Conservation (phyloP, 2,113 vertebrate species). For the Chamaetylas fuelleborni region DNA sequence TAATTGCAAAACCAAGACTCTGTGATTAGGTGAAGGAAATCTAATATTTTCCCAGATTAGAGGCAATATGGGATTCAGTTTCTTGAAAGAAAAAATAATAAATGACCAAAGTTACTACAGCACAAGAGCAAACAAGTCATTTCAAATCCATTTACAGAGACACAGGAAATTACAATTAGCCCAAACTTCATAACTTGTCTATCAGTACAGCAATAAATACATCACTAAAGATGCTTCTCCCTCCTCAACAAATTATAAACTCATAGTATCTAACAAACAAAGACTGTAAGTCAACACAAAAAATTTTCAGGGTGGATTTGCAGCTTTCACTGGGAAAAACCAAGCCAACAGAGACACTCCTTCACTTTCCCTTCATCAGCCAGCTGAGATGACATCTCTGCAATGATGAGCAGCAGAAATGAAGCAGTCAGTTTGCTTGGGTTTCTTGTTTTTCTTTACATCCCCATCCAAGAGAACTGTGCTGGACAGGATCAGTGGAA, state of each 20-base stretch:
- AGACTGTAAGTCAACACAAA: neutral
- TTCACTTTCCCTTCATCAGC: neutral
- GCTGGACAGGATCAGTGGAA: neutral
- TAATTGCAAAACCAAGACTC: neutral
- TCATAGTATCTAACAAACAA: neutral
- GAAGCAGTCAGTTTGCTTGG: neutral
- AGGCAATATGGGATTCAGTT: conserved; percentile 6
- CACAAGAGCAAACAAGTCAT: neutral
- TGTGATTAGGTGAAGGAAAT: neutral
- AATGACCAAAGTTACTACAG: neutral
- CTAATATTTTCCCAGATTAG: conserved; percentile 28
- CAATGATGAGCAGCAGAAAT: neutral
- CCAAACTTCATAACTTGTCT: neutral
- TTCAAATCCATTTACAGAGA: conserved; percentile 7
- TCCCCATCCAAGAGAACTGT: neutral
- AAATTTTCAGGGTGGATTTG: neutral
- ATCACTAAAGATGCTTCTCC: neutral
- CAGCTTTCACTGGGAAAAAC: neutral
- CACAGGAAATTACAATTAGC: conserved; percentile 3
- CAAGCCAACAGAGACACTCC: fast-evolving
- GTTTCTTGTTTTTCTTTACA: neutral
- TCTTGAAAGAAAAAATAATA: conserved; percentile 1
- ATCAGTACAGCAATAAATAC: neutral
- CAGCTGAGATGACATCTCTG: neutral
- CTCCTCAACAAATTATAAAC: neutral